These are phyloP conservation scores for Antennarius maculatus DNA, from an alignment of 2,797 vertebrate genomes.

Conservation along the genomic window DNA sequence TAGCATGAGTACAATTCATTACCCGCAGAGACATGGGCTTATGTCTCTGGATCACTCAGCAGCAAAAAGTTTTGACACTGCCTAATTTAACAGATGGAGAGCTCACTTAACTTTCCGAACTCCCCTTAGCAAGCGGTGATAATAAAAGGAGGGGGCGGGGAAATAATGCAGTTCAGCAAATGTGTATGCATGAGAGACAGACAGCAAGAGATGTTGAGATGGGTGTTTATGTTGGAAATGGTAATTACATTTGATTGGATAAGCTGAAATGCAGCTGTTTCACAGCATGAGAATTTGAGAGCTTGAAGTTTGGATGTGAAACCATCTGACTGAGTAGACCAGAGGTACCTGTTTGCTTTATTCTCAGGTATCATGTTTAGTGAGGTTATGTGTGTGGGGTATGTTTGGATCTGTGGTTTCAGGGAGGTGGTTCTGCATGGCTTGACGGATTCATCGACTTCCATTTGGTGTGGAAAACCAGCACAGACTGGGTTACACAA, in stretches of 20 bases:
- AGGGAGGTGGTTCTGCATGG: too few relatives aligned
- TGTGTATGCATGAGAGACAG: constrained; percentile 25
- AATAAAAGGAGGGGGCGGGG: constrained; percentile 39
- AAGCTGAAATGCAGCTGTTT: constrained; percentile 62
- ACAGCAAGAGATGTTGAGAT: constrained; percentile 20
- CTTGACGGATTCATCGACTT: too few relatives aligned
- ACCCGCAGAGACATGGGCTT: constrained; percentile 72
- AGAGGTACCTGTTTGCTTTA: too few relatives aligned
- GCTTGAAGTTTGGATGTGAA: too few relatives aligned
- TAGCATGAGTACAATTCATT: constrained; percentile 75
- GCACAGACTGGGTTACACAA: too few relatives aligned
- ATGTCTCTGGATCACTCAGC: constrained; percentile 70
- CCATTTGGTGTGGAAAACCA: too few relatives aligned
- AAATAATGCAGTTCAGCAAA: constrained; percentile 28
- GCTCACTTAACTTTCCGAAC: constrained; percentile 73
- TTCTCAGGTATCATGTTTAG: too few relatives aligned
- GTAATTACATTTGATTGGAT: constrained; percentile 62
- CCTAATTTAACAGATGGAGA: constrained; percentile 75
- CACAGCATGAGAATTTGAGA: constrained; percentile 29
- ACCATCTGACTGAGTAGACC: too few relatives aligned
- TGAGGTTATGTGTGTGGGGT: too few relatives aligned
- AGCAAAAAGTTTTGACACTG: constrained; percentile 76
- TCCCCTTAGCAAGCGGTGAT: constrained; percentile 67
- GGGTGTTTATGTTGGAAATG: constrained; percentile 42
- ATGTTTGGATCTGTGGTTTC: too few relatives aligned